A percentile compares a stretch with the other conserved stretches of the same genome.
Evolutionary conservation across 2,888 invertebrate genomes (phyloP).

Genomic region (Nebria brevicollis): DNA sequence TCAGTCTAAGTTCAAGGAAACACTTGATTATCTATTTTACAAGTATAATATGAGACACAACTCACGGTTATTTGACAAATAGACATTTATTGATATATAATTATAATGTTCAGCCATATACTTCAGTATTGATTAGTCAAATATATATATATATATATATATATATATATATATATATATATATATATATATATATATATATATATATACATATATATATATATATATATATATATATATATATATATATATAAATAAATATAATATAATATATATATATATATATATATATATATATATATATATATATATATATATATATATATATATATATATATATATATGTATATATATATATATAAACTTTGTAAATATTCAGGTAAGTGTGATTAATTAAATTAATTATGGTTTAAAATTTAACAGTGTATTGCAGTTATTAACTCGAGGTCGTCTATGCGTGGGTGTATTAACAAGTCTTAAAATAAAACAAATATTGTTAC

Average conservation of each 20-base stretch:
- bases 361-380: too few relatives aligned
- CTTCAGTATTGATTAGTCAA: constrained; percentile 17
- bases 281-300: too few relatives aligned
- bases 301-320: too few relatives aligned
- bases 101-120: constrained; percentile 24
- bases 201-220: too few relatives aligned
- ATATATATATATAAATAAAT: too few relatives aligned
- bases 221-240: too few relatives aligned
- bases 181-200: too few relatives aligned
- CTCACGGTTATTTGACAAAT: constrained; percentile 30
- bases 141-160: not conserved
- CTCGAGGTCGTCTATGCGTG: not conserved
- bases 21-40: not conserved
- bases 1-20: constrained; percentile 25
- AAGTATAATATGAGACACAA: constrained; percentile 21
- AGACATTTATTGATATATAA: constrained; percentile 40
- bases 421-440: not conserved
- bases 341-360: too few relatives aligned
- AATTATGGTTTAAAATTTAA: not conserved
- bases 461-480: not conserved
- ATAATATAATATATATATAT: too few relatives aligned
- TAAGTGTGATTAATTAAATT: not conserved
- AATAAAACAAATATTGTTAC: not conserved
- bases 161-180: too few relatives aligned
- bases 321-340: too few relatives aligned